Evolutionary conservation across 2,888 invertebrate genomes (phyloP), one percentile per base, ranked within the genome.

Genomic region (Melinaea marsaeus): DNA sequence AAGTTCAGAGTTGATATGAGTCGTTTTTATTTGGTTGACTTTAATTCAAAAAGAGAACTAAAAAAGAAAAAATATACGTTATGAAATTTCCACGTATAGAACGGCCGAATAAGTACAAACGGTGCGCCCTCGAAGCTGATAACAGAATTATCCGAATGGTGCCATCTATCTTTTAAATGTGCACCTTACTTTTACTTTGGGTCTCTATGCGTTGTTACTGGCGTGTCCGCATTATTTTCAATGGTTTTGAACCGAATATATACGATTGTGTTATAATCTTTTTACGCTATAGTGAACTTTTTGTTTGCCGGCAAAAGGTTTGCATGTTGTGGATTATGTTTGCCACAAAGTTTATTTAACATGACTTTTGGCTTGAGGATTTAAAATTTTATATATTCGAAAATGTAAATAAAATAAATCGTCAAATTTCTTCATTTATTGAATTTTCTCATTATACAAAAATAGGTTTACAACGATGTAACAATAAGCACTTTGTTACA

Each of bases 91-190:
- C 85, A 86, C 84, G 81, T 78, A 82, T 83, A 84, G 85, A 88
- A 88, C 85, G 84, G 86, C 82, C 86, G 79, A 84, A 84, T 84
- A 82, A 86, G 88, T 84, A 88, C 86, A 86, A 85, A 84, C 81
- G 81, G 83, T 84, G 84, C 83, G 85, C 87, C 86, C 88, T 89
- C 87, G 83, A 83, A 81, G 87, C 86, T 92, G 92, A 92, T 93
- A 93, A 92, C 91, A 91, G 92, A 92, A 93, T 92, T 92, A 92
- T 91, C 92, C 91, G 87, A 93, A 93, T 92, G 88, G 91, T 88
- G 86, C 91, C 89, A 92, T 93, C 92, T 91, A 88, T 93, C 92
- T 93, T 92, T 91, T 92, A 92, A 92, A 93, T 90, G 90, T 90
- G 88, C 86, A 88, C 89, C 86, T 90, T 90, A 86, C 85, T 85